phyloP scores from a whole-genome alignment of 2,797 vertebrate species.

The Rhinophrynus dorsalis region DNA sequence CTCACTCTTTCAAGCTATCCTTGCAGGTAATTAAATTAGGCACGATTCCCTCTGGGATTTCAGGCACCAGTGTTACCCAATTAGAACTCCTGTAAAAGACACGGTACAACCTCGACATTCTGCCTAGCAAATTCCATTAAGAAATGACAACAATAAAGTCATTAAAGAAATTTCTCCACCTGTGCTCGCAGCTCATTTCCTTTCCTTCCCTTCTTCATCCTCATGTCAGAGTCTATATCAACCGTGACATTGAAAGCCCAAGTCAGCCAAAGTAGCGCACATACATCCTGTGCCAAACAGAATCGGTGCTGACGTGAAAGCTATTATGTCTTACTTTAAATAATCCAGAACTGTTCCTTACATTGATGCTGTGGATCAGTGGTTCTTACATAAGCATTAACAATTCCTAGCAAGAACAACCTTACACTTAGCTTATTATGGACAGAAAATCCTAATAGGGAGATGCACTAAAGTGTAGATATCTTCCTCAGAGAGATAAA shows the following conservation, averaged over 20 bases:
- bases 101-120: conserved; percentile 9
- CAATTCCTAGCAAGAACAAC: too few relatives aligned
- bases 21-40: conserved; percentile 17
- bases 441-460: too few relatives aligned
- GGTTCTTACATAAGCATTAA: too few relatives aligned
- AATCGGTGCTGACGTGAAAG: not conserved
- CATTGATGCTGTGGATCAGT: conserved; percentile 1
- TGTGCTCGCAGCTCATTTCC: conserved; percentile 5
- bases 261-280: not conserved
- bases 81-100: conserved; percentile 24
- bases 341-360: not conserved
- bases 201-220: not conserved
- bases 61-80: conserved; percentile 17
- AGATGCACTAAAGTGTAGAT: too few relatives aligned
- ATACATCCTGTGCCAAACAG: too few relatives aligned
- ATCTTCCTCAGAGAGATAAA: too few relatives aligned
- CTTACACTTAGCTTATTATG: too few relatives aligned
- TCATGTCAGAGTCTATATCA: not conserved
- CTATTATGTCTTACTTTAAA: not conserved
- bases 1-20: not conserved
- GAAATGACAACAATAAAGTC: conserved; percentile 36
- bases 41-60: not conserved
- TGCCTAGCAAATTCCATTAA: conserved; percentile 22
- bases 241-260: conserved; percentile 1
- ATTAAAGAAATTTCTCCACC: conserved; percentile 18